phyloP scores from a whole-genome alignment of 2,113 vertebrate genomes.

The Cairina moschata region DNA sequence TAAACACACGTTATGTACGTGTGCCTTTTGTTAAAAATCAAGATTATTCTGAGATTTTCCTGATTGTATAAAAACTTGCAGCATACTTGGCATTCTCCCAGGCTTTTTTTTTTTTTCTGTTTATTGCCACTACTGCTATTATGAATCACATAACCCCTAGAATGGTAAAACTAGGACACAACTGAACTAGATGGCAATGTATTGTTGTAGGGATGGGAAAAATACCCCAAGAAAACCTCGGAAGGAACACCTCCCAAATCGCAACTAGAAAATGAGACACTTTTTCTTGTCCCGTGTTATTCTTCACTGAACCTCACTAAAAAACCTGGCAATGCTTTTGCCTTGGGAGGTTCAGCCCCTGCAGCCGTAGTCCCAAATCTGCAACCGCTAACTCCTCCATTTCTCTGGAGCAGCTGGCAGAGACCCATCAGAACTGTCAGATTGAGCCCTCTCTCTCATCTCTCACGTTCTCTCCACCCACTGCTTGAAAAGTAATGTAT shows the following conservation, averaged over 20 bases:
- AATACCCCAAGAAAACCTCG: neutral
- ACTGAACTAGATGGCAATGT: neutral
- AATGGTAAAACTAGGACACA: neutral
- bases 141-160: accelerated
- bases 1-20: neutral
- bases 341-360: neutral
- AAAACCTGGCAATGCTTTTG: neutral
- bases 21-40: neutral
- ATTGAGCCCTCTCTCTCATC: accelerated
- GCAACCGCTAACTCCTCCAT: neutral
- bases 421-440: neutral
- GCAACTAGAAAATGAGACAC: neutral
- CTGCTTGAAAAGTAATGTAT: accelerated
- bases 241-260: neutral
- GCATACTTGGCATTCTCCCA: neutral
- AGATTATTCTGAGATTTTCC: neutral
- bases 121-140: neutral
- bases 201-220: neutral
- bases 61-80: neutral
- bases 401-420: neutral
- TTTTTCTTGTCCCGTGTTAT: neutral
- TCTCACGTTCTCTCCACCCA: accelerated
- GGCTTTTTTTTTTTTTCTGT: no score
- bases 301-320: neutral
- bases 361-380: neutral